phyloP scores from a whole-genome alignment of 1,140 invertebrate genomes.

The Diorhabda elongata region DNA sequence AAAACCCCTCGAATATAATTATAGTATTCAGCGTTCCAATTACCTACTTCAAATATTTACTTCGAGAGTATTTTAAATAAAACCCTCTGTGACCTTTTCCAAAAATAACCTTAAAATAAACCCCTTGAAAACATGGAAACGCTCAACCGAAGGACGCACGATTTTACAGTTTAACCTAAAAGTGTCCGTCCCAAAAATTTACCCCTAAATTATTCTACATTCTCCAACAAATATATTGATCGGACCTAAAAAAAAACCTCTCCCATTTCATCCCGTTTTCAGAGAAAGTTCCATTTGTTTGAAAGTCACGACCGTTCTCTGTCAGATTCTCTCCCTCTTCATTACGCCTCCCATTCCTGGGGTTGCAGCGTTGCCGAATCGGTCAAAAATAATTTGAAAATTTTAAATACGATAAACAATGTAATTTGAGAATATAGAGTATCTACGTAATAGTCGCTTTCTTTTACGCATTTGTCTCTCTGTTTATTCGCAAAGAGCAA shows the following conservation, averaged over 20 bases:
- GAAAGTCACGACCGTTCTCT: neutral
- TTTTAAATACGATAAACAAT: too few species aligned
- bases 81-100: too few species aligned
- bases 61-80: too few species aligned
- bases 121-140: too few species aligned
- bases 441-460: too few species aligned
- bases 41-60: too few species aligned
- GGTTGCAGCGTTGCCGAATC: neutral
- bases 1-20: too few species aligned
- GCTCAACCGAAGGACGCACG: neutral
- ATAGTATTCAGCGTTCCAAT: too few species aligned
- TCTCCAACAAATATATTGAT: slow-evolving; percentile 2
- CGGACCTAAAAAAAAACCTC: neutral
- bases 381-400: neutral
- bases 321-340: neutral
- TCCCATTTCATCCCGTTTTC: neutral
- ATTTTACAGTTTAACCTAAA: neutral
- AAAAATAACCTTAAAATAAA: too few species aligned
- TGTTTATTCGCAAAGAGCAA: too few species aligned
- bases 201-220: neutral
- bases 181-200: neutral
- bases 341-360: neutral
- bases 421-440: too few species aligned
- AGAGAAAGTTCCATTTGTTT: slow-evolving; percentile 1
- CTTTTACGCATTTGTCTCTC: too few species aligned